A percentile compares a stretch with the other conserved stretches of the same genome.
phyloP scores from a whole-genome alignment of 1,140 invertebrate species.

The Drosophila pandora region DNA sequence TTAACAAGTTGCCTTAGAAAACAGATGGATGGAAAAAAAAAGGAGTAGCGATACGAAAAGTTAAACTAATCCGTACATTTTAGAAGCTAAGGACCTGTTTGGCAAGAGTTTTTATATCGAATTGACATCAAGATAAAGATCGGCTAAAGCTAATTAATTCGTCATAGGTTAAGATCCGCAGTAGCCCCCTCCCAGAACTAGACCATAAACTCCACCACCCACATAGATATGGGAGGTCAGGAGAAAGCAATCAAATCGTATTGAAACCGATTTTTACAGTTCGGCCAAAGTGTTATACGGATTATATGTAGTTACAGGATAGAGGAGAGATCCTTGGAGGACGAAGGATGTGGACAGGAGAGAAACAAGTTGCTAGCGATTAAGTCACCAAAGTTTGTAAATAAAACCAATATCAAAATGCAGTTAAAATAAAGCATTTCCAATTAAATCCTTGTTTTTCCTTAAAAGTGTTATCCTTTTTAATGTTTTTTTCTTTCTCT shows the following conservation, averaged over 20 bases:
- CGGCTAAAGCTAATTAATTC: constrained; percentile 43
- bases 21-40: not conserved
- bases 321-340: no score
- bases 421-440: constrained; percentile 70
- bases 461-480: constrained; percentile 6
- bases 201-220: constrained; percentile 16
- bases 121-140: not conserved
- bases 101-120: constrained; percentile 38
- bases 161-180: constrained; percentile 43
- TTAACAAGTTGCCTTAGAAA: constrained; percentile 75
- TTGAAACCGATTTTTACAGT: constrained; percentile 31
- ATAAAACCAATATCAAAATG: constrained; percentile 53
- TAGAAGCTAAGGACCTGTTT: constrained; percentile 28
- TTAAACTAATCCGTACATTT: constrained; percentile 34
- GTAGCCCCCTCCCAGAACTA: constrained; percentile 5
- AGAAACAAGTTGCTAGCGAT: constrained; percentile 45
- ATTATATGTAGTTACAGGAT: constrained; percentile 6
- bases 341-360: no score
- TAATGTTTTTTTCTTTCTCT: constrained; percentile 4
- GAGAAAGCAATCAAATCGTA: constrained; percentile 55
- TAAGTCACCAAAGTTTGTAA: constrained; percentile 77
- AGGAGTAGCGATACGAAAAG: no score
- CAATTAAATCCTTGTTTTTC: constrained; percentile 29
- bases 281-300: constrained; percentile 47
- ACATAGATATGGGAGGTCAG: constrained; percentile 25